A percentile compares a stretch with the other conserved stretches of the same genome.
These are phyloP conservation scores for Raja brachyura DNA, from an alignment of 2,113 vertebrate genomes.

Conservation along the genomic window DNA sequence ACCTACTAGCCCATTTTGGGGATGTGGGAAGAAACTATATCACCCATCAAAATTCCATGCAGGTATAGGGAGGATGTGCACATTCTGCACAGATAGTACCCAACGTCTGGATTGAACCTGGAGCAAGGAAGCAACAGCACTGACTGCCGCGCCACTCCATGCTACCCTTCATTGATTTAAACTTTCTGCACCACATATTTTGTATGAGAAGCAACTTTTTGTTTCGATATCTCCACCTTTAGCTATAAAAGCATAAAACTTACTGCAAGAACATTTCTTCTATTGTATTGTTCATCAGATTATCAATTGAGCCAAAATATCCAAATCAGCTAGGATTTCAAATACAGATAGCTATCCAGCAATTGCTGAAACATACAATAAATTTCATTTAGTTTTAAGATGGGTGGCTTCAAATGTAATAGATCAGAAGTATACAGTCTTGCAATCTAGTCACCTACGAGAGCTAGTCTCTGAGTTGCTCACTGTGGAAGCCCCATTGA, in stretches of 20 bases:
- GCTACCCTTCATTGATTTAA: background rate
- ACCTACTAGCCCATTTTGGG: too few species aligned
- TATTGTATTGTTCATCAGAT: background rate
- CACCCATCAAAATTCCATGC: too few species aligned
- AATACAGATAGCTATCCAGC: background rate
- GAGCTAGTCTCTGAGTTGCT: background rate
- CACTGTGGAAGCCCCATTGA: background rate
- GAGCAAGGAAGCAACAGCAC: too few species aligned
- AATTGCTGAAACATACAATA: background rate
- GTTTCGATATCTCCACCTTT: background rate
- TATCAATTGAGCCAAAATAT: background rate
- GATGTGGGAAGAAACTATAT: too few species aligned
- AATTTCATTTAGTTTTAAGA: background rate
- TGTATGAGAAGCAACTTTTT: background rate
- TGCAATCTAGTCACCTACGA: background rate
- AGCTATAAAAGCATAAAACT: background rate
- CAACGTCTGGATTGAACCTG: too few species aligned
- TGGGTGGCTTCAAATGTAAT: background rate
- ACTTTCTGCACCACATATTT: background rate
- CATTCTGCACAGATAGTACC: too few species aligned
- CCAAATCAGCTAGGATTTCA: background rate
- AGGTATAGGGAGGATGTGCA: too few species aligned
- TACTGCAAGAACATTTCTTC: background rate
- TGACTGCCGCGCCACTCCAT: too few species aligned
- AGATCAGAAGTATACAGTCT: background rate